Conservation (phyloP, 2,888 invertebrate genomes). For the Heteromyza rotundicornis region DNA sequence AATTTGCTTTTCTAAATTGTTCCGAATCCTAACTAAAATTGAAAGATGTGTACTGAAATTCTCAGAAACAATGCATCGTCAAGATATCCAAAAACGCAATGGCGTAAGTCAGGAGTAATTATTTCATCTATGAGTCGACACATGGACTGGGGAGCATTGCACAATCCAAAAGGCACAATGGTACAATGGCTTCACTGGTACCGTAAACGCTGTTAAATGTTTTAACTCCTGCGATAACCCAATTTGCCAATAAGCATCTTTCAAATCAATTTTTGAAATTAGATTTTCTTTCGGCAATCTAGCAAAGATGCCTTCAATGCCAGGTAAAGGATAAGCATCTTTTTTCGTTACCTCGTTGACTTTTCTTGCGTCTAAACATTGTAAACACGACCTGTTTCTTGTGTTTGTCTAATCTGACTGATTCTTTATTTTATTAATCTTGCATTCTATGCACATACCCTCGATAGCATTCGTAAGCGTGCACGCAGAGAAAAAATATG, state of each 20-base stretch:
- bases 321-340: conserved; percentile 25
- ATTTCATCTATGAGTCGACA: conserved; percentile 26
- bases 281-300: conserved; percentile 21
- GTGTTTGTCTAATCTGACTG: no score
- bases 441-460: no score
- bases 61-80: conserved; percentile 24
- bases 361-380: conserved; percentile 25
- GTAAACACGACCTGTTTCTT: no score
- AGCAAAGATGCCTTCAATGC: conserved; percentile 25
- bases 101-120: conserved; percentile 20
- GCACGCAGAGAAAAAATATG: no score
- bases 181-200: no score
- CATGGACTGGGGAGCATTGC: conserved; percentile 24
- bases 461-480: no score
- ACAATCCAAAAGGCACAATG: no score
- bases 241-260: conserved; percentile 25
- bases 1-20: conserved; percentile 22
- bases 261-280: conserved; percentile 21
- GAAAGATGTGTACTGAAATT: conserved; percentile 23
- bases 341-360: conserved; percentile 22
- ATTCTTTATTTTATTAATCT: no score
- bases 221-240: conserved; percentile 10
- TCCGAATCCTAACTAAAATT: conserved; percentile 25
- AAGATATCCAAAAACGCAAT: conserved; percentile 24
- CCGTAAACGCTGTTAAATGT: conserved; percentile 14